These are phyloP conservation scores for Himalopsyche anomala DNA, from an alignment of 2,888 invertebrate genomes.

Conservation along the genomic window DNA sequence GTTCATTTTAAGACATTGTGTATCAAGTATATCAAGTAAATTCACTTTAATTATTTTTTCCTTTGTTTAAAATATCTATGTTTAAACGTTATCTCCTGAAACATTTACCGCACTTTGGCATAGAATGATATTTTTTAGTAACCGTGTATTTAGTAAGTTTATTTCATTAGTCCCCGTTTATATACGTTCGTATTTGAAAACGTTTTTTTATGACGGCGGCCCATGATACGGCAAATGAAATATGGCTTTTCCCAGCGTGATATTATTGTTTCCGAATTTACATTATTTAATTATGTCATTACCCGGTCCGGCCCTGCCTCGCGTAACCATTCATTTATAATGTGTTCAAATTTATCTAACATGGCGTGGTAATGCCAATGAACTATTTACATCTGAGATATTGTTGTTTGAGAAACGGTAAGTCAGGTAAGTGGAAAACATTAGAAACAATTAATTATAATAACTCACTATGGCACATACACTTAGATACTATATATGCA, in stretches of 20 bases:
- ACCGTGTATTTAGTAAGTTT: slow-evolving; percentile 52
- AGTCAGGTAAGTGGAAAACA: slow-evolving; percentile 15
- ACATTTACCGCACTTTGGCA: too few species aligned
- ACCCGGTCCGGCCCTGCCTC: slow-evolving; percentile 47
- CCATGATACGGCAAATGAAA: slow-evolving; percentile 57
- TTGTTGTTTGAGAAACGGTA: background rate
- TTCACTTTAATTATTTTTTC: too few species aligned
- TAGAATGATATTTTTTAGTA: background rate
- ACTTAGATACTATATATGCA: background rate
- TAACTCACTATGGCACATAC: background rate
- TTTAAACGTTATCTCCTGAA: too few species aligned
- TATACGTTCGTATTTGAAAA: slow-evolving; percentile 39
- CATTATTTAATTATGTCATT: slow-evolving; percentile 65
- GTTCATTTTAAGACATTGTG: too few species aligned
- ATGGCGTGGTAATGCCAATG: slow-evolving; percentile 14
- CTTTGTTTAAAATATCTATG: too few species aligned
- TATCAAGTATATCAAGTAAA: too few species aligned
- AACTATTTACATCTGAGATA: slow-evolving; percentile 18
- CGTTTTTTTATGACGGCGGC: slow-evolving; percentile 50
- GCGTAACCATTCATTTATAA: slow-evolving; percentile 33
- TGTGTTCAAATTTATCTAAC: slow-evolving; percentile 29
- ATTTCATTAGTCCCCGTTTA: slow-evolving; percentile 56
- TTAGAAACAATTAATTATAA: slow-evolving; percentile 26
- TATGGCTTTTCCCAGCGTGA: slow-evolving; percentile 62
- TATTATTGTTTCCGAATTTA: slow-evolving; percentile 64